Base-by-base conservation (phyloP, 2,113 vertebrate species). In the Baryphthengus martii region DNA sequence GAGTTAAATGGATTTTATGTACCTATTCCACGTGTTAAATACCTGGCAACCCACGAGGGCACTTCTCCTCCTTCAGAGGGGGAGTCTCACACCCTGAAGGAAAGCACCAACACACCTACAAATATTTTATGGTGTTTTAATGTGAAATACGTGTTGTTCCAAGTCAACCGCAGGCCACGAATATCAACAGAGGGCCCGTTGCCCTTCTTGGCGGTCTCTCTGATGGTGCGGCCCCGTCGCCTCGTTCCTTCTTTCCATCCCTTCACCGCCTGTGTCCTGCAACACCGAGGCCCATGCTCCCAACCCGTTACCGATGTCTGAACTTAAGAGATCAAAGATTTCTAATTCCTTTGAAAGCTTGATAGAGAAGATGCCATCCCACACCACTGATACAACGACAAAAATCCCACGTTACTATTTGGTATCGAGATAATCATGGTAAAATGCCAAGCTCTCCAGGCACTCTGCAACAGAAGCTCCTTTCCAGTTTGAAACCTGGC, bases 1-100 rank as follows among this genome's bases (percentile, higher is more conserved):
- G 85, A 68, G 82, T 50, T 90, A 94, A 95, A 96, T 91, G 85
- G 93, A 83, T 97, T 96, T 96, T 74, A 40, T 88, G 93, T 80
- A 90, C 88, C 44, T 72, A 23, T 67, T 90, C 70, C 77, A 80
- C 1, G 1, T 39, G 74, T 74, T 93, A 89, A 94, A 96, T 77
- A 95, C 92, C 90, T 89, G 75, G 50, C 28, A 87, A 35, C 85
- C 81, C 79, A 65, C 3, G 0, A 82, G 90, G 65, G 67, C 42
- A 2, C 8, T 75, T 86, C 70, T 56, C 21, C 67, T 88, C 84
- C 94, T 95, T 58, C 0, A 37, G 88, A 75, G 58, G 84, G 23
- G 66, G 42, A 66, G 65, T 71, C 70, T 88, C 76, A 70, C 88
- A 82, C 80, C 94, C 89, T 91, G 70, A 73, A 90, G 85, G 59